Base-by-base conservation (phyloP, 64 coral and sea anemone genomes). In the Orbicella faveolata region DNA sequence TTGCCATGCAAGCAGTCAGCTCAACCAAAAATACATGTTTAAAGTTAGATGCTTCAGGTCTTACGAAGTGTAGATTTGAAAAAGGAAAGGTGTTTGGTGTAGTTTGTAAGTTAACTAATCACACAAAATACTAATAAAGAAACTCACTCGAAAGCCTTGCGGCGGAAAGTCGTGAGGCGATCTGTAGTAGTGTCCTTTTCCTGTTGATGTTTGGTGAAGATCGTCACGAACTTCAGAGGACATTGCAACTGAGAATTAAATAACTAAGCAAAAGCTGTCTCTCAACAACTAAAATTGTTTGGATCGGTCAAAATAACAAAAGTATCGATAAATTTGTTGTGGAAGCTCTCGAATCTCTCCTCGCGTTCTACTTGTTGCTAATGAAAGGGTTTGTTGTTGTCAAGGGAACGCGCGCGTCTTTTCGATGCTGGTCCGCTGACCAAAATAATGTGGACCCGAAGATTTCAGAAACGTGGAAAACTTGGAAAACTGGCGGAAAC, bases 121-220 rank as follows among this genome's bases (percentile, higher is more conserved):
- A 12, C 11, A 51, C 18, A 52, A 78, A 74, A 44, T 75, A 20
- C 14, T 52, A 4, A 7, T 34, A 59, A 34, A 26, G 20, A 23
- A 51, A 66, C 94, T 96, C 61, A 97, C 95, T 36, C 88, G 66
- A 63, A 97, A 97, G 1, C 92, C 92, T 20, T 89, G 41, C 8
- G 95, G 89, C 30, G 95, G 95, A 64, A 97, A 97, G 4, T 67
- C 87, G 72, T 94, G 86, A 4, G 81, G 17, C 1, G 91, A 37
- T 9, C 73, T 72, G 18, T 89, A 86, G 4, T 87, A 64, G 36
- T 97, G 95, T 53, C 81, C 95, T 79, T 91, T 94, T 57, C 95
- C 95, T 9, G 95, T 97, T n/a, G 95, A 81, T 59, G 95, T 97
- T 3, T 94, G 69, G 35, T 94, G 88, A 25, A 97, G 70, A 94